Percentiles rank a stretch among this genome's conserved stretches.
Conservation (phyloP, 1,140 invertebrate species). For the Bacillus rossius region DNA sequence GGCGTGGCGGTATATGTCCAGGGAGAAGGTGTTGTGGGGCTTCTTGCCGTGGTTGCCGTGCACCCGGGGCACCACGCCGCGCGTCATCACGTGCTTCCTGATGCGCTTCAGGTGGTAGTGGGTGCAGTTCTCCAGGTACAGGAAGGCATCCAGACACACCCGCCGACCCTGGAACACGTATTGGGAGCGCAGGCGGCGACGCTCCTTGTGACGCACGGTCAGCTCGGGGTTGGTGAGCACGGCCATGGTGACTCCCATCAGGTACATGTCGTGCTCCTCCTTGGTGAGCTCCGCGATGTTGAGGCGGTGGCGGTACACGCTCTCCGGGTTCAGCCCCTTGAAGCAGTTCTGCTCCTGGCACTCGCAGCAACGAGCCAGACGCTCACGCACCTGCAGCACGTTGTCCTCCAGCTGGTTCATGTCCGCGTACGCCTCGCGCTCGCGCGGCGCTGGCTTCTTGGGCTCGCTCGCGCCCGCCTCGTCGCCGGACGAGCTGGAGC, state of each 20-base stretch:
- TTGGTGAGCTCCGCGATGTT: constrained; percentile 74
- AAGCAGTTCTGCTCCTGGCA: constrained; percentile 71
- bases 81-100: constrained; percentile 68
- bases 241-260: constrained; percentile 76
- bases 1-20: constrained; percentile 70
- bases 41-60: constrained; percentile 75
- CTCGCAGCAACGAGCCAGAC: constrained; percentile 65
- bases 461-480: too few species aligned
- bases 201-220: constrained; percentile 63
- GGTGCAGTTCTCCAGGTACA: constrained; percentile 74
- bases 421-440: background rate
- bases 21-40: constrained; percentile 73
- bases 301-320: constrained; percentile 65
- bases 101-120: constrained; percentile 74
- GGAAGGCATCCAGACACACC: constrained; percentile 70
- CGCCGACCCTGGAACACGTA: constrained; percentile 66
- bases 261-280: constrained; percentile 67
- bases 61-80: constrained; percentile 67
- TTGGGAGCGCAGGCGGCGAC: constrained; percentile 61
- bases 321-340: constrained; percentile 60
- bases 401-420: constrained; percentile 49
- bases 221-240: constrained; percentile 67
- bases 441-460: background rate
- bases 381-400: constrained; percentile 55
- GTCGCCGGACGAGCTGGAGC: too few species aligned